Evolutionary conservation across 1,140 invertebrate species (phyloP), one percentile per base, ranked within the genome.

Genomic region (Micrasema minimum): DNA sequence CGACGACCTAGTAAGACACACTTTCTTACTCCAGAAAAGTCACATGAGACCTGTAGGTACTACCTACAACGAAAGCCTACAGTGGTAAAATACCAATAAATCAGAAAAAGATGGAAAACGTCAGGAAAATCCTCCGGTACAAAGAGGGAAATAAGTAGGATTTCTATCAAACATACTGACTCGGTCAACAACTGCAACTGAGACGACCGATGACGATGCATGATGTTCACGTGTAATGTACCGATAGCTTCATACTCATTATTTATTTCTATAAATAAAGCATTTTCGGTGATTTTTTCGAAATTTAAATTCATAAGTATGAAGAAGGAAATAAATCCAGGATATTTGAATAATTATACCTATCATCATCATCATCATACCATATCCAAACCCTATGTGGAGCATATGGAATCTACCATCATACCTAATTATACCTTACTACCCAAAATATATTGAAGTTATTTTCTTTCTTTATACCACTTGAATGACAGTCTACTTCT

Each of bases 291-390:
- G 11, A 5, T 12, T 43, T 5, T 43, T 43, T 43, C 14, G 41
- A 43, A 43, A 43, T 43, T 43, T 43, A 43, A 43, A 43, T 43
- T 43, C 41, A 43, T 43, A 43, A 43, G 41, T 43, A 43, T 43
- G 41, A 43, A 43, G 35, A 38, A 38, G 35, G 35, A 38, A 12
- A 43, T 43, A 43, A 43, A 5, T 5, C 26, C 41, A 43, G 11
- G 11, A 43, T n/a, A 43, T 12, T 12, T 43, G 5, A 38, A 38
- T 38, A 6, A 11, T 38, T 38, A 38, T 11, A 38, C 11, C 35
- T 38, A n/a, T n/a, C n/a, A n/a, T n/a, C n/a, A n/a, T n/a, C n/a
- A n/a, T n/a, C n/a, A n/a, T n/a, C n/a, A n/a, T n/a, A n/a, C n/a
- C n/a, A n/a, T n/a, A n/a, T n/a, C n/a, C n/a, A n/a, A n/a, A n/a